These are phyloP conservation scores for Panagrolaimus sp. DNA, from an alignment of 1,140 invertebrate species.

Conservation along the genomic window DNA sequence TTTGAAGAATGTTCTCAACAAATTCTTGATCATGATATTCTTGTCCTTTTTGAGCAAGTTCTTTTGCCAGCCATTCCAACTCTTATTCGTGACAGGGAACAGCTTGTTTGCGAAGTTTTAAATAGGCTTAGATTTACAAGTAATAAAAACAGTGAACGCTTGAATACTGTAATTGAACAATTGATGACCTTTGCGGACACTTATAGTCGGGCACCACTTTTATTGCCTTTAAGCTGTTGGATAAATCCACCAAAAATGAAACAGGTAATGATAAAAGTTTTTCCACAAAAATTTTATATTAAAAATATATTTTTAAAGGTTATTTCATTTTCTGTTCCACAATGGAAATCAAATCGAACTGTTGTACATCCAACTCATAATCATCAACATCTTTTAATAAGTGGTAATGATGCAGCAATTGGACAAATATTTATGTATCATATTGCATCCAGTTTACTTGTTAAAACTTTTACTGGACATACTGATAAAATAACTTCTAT, in stretches of 20 bases:
- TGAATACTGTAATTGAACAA: conserved; percentile 54
- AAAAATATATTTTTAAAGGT: conserved; percentile 30
- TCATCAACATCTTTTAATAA: conserved; percentile 55
- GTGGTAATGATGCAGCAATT: conserved; percentile 44
- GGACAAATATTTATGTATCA: conserved; percentile 59
- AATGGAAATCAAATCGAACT: conserved; percentile 46
- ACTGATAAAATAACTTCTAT: conserved; percentile 52
- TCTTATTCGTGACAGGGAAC: conserved; percentile 47
- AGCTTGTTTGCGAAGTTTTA: conserved; percentile 58
- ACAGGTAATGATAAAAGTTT: conserved; percentile 34
- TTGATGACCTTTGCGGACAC: conserved; percentile 54
- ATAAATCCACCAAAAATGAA: conserved; percentile 58
- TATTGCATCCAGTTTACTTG: conserved; percentile 51
- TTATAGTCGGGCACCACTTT: conserved; percentile 45
- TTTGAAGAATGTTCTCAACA: conserved; percentile 56
- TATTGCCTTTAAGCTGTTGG: conserved; percentile 59
- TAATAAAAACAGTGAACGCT: conserved; percentile 46
- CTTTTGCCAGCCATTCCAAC: conserved; percentile 51
- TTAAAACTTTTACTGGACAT: conserved; percentile 53
- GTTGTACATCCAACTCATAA: conserved; percentile 54
- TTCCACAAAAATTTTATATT: neutral
- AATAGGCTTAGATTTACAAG: conserved; percentile 54
- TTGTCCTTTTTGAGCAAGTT: conserved; percentile 57
- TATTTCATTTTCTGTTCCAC: conserved; percentile 41
- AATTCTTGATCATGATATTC: conserved; percentile 56